A percentile compares a stretch with the other conserved stretches of the same genome.
Evolutionary conservation across 2,888 invertebrate species (phyloP).

Genomic region (Drosophila leonis): DNA sequence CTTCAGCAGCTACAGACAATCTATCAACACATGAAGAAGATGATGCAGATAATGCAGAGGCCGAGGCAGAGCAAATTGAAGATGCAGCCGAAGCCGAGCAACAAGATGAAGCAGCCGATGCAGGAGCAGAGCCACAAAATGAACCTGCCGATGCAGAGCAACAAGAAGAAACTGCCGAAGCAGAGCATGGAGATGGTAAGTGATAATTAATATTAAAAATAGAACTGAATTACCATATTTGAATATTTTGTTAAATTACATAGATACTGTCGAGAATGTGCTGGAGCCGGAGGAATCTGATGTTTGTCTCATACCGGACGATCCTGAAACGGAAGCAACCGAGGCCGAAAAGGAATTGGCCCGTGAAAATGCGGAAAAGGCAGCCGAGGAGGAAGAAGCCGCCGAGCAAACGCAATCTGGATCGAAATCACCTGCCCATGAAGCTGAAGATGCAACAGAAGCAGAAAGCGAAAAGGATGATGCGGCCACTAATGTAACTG

Average conservation of each 20-base stretch:
- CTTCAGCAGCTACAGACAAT: slow-evolving; percentile 21
- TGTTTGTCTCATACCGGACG: slow-evolving; percentile 89
- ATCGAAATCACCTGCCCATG: slow-evolving; percentile 43
- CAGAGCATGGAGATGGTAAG: slow-evolving; percentile 73
- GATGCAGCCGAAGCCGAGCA: slow-evolving; percentile 49
- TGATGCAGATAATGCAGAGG: slow-evolving; percentile 42
- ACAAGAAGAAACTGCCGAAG: slow-evolving; percentile 37
- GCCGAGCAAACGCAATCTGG: slow-evolving; percentile 57
- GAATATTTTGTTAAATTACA: neutral
- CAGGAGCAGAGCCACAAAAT: slow-evolving; percentile 36
- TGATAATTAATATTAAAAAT: neutral
- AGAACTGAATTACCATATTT: neutral
- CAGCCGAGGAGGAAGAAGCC: slow-evolving; percentile 68
- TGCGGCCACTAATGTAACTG: slow-evolving; percentile 3
- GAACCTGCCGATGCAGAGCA: slow-evolving; percentile 51
- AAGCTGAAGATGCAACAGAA: slow-evolving; percentile 22
- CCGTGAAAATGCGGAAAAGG: slow-evolving; percentile 84
- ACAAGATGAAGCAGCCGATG: slow-evolving; percentile 49
- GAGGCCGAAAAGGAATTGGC: slow-evolving; percentile 88
- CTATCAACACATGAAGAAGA: slow-evolving; percentile 28
- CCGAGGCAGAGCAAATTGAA: slow-evolving; percentile 38
- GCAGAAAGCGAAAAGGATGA: slow-evolving; percentile 34
- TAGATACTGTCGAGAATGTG: slow-evolving; percentile 86
- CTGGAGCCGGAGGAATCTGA: slow-evolving; percentile 88
- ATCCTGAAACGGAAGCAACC: slow-evolving; percentile 88